Conservation (phyloP, 1,140 invertebrate species). For the Hylaeus anthracinus region DNA sequence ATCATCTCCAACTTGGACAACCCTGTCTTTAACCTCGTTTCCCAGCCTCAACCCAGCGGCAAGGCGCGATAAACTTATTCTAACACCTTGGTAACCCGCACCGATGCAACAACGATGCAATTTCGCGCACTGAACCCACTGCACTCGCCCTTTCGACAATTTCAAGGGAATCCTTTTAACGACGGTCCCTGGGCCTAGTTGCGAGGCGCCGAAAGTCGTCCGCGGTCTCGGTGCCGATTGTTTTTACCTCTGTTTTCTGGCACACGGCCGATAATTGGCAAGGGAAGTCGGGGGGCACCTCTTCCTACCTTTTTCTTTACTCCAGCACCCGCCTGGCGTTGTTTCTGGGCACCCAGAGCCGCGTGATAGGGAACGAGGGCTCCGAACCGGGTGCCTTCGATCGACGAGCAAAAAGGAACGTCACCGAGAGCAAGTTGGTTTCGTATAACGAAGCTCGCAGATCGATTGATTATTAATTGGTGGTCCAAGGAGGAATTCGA, state of each 20-base stretch:
- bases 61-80: slow-evolving; percentile 37
- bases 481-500: not conserved
- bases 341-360: not conserved
- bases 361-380: not conserved
- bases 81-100: slow-evolving; percentile 42
- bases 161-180: slow-evolving; percentile 49
- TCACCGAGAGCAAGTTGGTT: not conserved
- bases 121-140: slow-evolving; percentile 64
- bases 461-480: slow-evolving; percentile 6
- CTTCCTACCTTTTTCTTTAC: slow-evolving; percentile 4
- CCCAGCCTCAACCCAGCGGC: slow-evolving; percentile 8
- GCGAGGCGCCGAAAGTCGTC: slow-evolving; percentile 32
- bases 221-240: slow-evolving; percentile 30
- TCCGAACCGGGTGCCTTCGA: not conserved
- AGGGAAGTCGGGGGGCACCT: slow-evolving; percentile 19
- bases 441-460: not conserved
- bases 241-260: slow-evolving; percentile 62
- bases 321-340: slow-evolving; percentile 4
- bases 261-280: slow-evolving; percentile 53
- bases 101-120: slow-evolving; percentile 53
- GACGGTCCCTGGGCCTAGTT: slow-evolving; percentile 44
- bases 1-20: not conserved
- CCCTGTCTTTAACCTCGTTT: not conserved
- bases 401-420: slow-evolving; percentile 5
- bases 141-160: slow-evolving; percentile 53